A percentile compares a stretch with the other conserved stretches of the same genome.
These are phyloP conservation scores for Capromys pilorides DNA, from an alignment of 2,797 vertebrate genomes.

Conservation along the genomic window DNA sequence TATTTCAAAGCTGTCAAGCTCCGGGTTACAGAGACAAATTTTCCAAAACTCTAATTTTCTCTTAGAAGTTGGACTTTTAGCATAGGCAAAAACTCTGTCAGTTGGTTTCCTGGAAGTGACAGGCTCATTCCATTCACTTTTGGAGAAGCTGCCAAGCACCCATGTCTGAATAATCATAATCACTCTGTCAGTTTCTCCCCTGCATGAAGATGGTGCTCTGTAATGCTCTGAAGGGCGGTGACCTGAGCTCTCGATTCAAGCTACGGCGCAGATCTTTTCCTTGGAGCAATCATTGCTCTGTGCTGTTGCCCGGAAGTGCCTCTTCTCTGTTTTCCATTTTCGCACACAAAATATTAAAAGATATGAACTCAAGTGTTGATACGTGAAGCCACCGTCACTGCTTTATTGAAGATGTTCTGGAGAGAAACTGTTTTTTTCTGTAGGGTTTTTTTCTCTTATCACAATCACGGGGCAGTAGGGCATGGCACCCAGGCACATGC, in stretches of 20 bases:
- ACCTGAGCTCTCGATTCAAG: background rate
- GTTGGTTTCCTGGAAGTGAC: conserved; percentile 40
- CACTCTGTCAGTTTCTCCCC: conserved; percentile 12
- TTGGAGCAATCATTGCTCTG: fast-evolving
- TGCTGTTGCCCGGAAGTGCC: fast-evolving
- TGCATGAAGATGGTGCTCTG: background rate
- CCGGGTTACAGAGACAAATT: background rate
- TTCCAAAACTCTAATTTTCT: conserved; percentile 46
- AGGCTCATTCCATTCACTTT: conserved; percentile 41
- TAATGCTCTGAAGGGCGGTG: background rate
- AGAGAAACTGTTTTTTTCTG: background rate
- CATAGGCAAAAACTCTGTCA: background rate
- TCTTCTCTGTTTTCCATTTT: background rate
- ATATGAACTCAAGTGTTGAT: background rate
- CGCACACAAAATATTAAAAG: background rate
- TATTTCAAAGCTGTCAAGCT: background rate
- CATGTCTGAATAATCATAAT: conserved; percentile 32
- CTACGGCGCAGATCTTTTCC: background rate
- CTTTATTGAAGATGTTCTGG: background rate
- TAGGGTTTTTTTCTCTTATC: background rate
- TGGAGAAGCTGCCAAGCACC: conserved; percentile 40
- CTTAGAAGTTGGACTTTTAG: conserved; percentile 15
- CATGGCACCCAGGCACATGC: background rate
- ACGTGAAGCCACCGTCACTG: background rate
- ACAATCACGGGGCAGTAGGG: background rate